A percentile compares a stretch with the other conserved stretches of the same genome.
phyloP scores from a whole-genome alignment of 2,888 invertebrate genomes.

The Lasioglossum calceatum region DNA sequence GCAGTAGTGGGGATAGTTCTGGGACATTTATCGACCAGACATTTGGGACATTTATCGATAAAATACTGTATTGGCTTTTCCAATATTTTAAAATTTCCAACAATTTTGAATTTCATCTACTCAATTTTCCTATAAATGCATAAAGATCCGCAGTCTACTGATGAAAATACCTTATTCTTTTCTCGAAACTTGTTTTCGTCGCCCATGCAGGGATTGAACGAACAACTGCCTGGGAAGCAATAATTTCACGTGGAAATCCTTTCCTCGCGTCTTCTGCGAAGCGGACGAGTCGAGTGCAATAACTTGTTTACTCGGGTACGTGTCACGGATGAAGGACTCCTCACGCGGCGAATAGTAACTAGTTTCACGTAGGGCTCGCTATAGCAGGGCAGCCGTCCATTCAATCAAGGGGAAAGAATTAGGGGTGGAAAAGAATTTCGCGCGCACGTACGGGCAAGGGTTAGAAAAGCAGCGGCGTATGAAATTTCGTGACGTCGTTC shows the following conservation, averaged over 20 bases:
- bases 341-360: constrained; percentile 75
- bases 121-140: too few species aligned
- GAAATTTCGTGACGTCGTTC: constrained; percentile 27
- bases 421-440: background rate
- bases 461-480: constrained; percentile 10
- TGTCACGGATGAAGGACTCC: constrained; percentile 58
- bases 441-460: constrained; percentile 21
- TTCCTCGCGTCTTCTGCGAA: background rate
- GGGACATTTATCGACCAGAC: too few species aligned
- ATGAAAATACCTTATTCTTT: too few species aligned
- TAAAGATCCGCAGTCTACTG: too few species aligned
- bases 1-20: too few species aligned
- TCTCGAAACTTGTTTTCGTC: background rate
- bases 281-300: constrained; percentile 48
- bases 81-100: too few species aligned
- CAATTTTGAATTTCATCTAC: too few species aligned
- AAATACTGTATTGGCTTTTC: too few species aligned
- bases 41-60: too few species aligned
- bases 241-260: background rate
- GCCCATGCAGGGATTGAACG: background rate
- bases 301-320: constrained; percentile 70
- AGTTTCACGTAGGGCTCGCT: constrained; percentile 42
- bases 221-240: background rate
- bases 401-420: constrained; percentile 45
- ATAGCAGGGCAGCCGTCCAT: constrained; percentile 22